Evolutionary conservation across 2,888 invertebrate genomes (phyloP), one percentile per base, ranked within the genome.

Genomic region (Arrhopalites spinosus): DNA sequence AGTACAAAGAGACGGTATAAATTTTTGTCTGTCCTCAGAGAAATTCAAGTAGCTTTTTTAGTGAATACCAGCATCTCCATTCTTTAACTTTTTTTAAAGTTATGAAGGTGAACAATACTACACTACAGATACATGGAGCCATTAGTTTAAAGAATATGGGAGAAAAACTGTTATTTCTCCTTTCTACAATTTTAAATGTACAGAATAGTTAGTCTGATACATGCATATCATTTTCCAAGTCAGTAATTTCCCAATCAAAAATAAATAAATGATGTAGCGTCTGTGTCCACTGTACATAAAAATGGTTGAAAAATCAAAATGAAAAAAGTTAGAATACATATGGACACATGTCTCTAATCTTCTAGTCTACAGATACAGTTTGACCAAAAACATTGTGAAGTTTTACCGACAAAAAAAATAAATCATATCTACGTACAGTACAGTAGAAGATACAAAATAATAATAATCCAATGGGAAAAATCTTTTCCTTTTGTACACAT

Each of bases 1-100:
- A n/a, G 20, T 20, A 50, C 15, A 50, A 50, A 59, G 25, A 59
- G 25, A 59, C 25, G 7, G 59, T 59, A 59, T 25, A 25, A 59
- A 59, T 59, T 59, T 56, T 25, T 15, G 1, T 59, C 59, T 59
- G 59, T 59, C 59, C 59, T 25, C 59, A 59, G 25, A 53, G n/a
- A 47, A 59, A 59, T 27, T 59, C 59, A 25, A 59, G 59, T 7
- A 59, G 59, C 27, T 25, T 27, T 56, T 20, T 56, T n/a, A 56
- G 23, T 56, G n/a, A 56, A 56, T 56, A 56, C n/a, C 53, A n/a
- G 45, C 53, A n/a, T 8, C 25, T 27, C 27, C 25, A 25, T 27
- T 27, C 59, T 59, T 8, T 7, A 59, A 59, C 27, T 27, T 25
- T 3, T 20, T 11, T 50, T n/a, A 53, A 53, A 53, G 53, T 15